Percentiles rank a stretch among this genome's conserved stretches.
These are phyloP conservation scores for Pseudomyrmex cubaensis DNA, from an alignment of 1,140 invertebrate genomes.

Conservation along the genomic window DNA sequence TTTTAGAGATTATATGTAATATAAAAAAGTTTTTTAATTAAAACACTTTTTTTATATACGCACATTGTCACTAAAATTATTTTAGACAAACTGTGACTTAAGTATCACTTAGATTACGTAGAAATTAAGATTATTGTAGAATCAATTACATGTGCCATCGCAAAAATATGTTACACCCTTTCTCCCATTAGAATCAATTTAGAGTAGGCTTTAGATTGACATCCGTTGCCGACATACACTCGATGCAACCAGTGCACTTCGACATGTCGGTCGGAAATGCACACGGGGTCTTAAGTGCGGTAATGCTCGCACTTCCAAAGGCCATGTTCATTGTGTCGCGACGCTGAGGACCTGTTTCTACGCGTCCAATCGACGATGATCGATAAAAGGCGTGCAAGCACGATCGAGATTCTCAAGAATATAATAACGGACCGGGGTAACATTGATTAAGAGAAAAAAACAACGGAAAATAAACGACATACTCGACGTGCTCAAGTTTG, in stretches of 20 bases:
- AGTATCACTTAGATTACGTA: neutral
- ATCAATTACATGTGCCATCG: neutral
- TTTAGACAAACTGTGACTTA: too few relatives aligned
- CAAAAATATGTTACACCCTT: neutral
- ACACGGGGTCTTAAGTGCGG: conserved; percentile 37
- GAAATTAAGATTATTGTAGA: neutral
- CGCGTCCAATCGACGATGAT: conserved; percentile 35
- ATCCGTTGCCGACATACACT: conserved; percentile 8
- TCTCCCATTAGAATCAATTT: conserved; percentile 1
- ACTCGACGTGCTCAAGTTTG: conserved; percentile 32
- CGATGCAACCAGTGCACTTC: conserved; percentile 24
- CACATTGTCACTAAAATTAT: too few relatives aligned
- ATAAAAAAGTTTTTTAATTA: too few relatives aligned
- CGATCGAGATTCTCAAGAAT: conserved; percentile 53
- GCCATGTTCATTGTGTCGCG: conserved; percentile 52
- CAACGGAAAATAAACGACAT: conserved; percentile 36
- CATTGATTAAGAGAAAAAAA: conserved; percentile 38
- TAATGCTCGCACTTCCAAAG: conserved; percentile 53
- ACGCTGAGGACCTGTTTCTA: conserved; percentile 27
- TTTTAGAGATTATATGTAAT: too few relatives aligned
- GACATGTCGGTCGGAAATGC: conserved; percentile 51
- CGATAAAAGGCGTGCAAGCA: conserved; percentile 33
- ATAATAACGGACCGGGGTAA: conserved; percentile 41
- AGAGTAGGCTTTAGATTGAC: conserved; percentile 1
- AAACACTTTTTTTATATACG: too few relatives aligned